Base-by-base conservation (phyloP, 2,113 vertebrate species). In the Actenoides lindsayi region DNA sequence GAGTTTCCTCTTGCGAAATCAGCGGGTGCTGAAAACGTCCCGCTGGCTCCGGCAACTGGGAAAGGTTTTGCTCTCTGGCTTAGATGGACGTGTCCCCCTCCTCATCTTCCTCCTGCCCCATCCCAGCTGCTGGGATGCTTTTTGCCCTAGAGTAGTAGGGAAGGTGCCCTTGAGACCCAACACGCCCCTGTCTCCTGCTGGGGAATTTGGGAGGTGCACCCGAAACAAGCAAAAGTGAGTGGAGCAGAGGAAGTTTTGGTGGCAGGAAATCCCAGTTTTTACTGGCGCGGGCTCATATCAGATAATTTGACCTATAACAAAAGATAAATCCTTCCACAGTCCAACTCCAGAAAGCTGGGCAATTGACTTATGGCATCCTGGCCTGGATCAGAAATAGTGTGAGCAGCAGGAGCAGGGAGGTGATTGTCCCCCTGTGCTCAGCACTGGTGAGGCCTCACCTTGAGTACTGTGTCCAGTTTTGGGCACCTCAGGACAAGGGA, bases 1-100 rank as follows among this genome's bases (percentile, higher is more conserved):
- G 96, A 96, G 97, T 93, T 97, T 97, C 96, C 96, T 96, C 82
- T 92, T 94, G 80, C 1, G 3, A 93, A 95, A 95, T 37, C 77
- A 65, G 67, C 5, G 8, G 50, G 67, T 53, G 62, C 91, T 83
- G 86, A 84, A 82, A 90, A 60, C 3, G 33, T 44, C 87, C 89
- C 28, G 28, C 25, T 44, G 91, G 91, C 74, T 91, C 77, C 16
- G 28, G 50, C 37, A 75, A 4, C 82, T 89, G 88, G 75, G 69
- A 94, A 85, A 89, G 68, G 70, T 69, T 90, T 59, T 67, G 90
- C 83, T 74, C 0, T 0, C 44, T 13, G 12, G 5, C 65, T 16
- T 19, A 20, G 59, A 17, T 23, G 41, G 30, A 16, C 1, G 2
- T 76, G 79, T 31, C 39, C 3, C 0, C 0, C 12, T 24, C 39